Evolutionary conservation across 2,113 vertebrate genomes (phyloP).

Genomic region (Microcebus griseorufus): DNA sequence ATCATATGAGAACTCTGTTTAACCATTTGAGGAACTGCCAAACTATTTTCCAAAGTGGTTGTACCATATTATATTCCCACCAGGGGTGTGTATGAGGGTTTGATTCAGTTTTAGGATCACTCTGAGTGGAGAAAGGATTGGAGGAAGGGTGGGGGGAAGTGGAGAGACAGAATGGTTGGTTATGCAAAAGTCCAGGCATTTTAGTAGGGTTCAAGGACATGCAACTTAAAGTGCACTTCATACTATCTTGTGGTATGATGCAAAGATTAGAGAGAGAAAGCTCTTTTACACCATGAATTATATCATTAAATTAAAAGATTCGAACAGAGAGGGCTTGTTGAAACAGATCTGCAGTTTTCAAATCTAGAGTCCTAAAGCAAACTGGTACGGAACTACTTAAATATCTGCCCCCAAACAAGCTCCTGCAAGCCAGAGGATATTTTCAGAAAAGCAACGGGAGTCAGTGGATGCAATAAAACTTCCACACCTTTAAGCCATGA

Average conservation of each 20-base stretch:
- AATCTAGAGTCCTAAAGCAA: neutral
- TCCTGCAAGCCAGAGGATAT: slow-evolving; percentile 32
- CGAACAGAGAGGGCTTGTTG: slow-evolving; percentile 41
- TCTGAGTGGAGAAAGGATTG: neutral
- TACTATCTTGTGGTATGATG: neutral
- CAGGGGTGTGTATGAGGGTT: neutral
- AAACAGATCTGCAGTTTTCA: slow-evolving; percentile 52
- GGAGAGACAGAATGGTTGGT: neutral
- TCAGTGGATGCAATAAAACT: neutral
- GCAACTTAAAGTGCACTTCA: neutral
- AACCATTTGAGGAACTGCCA: neutral
- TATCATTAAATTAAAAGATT: neutral
- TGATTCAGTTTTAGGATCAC: neutral
- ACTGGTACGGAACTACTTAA: neutral
- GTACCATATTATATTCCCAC: neutral
- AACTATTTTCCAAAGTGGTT: neutral
- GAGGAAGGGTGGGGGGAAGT: neutral
- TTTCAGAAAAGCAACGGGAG: slow-evolving; percentile 2
- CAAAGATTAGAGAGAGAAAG: neutral
- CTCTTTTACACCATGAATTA: neutral
- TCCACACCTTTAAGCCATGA: neutral
- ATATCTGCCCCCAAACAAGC: slow-evolving; percentile 26
- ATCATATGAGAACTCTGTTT: neutral
- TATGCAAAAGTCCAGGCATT: neutral
- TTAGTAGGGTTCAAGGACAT: neutral